Base-by-base conservation (phyloP, 2,797 vertebrate genomes). In the Alauda arvensis region DNA sequence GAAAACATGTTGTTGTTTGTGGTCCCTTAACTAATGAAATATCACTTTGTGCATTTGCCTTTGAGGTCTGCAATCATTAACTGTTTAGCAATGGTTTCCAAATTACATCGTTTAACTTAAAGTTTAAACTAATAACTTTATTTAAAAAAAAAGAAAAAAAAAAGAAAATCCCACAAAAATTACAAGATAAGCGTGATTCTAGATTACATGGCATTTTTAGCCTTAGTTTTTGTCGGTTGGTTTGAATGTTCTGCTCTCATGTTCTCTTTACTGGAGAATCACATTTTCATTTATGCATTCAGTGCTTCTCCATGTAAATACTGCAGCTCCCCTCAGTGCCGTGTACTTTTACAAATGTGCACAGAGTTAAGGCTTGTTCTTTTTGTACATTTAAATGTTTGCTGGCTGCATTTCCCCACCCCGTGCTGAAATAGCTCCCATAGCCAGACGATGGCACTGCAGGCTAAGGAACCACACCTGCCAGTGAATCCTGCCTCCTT, bases 371-470 rank as follows among this genome's bases (percentile, higher is more conserved):
- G n/a, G 14, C 14, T 69, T 24, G 25, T 6, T 74, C 28, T 40
- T 43, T 18, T 33, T 43, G n/a, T 4, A 6, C 9, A 8, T 45
- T 29, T 23, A 6, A 17, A 28, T 15, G 7, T 45, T 56, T 16
- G 14, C 46, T 31, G 68, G 31, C 42, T 72, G 68, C 21, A 2
- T 56, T 82, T 87, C 48, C 46, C 29, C 57, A 8, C 15, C 1
- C 33, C 29, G 0, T 6, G 60, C 7, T 62, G 76, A 6, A 43
- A 23, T 33, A 18, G 40, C 85, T 56, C 7, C 14, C 12, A 4
- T 3, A 77, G 72, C 97, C 98, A 97, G 97, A 77, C 97, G 98
- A 95, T 97, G 98, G 98, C 98, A 97, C 95, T 96, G 87, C 37
- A 95, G 51, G 95, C 95, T 91, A 68, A 84, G 40, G 51, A 84